Evolutionary conservation across 2,113 vertebrate genomes (phyloP).

Genomic region (Thalassoma bifasciatum): DNA sequence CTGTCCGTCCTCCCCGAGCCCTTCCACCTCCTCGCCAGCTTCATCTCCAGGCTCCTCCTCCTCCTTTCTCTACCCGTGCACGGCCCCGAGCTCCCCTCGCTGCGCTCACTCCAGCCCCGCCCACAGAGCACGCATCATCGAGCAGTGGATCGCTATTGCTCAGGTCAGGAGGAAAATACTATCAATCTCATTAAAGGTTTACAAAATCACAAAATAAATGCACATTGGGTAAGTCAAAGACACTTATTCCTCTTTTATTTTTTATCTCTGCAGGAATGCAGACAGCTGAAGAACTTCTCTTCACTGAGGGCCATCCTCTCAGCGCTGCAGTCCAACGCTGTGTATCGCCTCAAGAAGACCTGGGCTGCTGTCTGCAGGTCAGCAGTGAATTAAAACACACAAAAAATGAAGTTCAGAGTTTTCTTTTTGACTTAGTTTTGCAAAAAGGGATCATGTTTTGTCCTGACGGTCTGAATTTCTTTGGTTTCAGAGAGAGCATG

Average conservation of each 20-base stretch:
- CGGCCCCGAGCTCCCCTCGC: slow-evolving; percentile 58
- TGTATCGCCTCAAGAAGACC: slow-evolving; percentile 90
- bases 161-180: slow-evolving; percentile 78
- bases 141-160: slow-evolving; percentile 89
- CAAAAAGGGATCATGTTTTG: too few relatives aligned
- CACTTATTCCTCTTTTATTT: not conserved
- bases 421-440: not conserved
- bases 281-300: slow-evolving; percentile 88
- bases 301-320: slow-evolving; percentile 90
- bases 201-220: not conserved
- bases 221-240: not conserved
- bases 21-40: slow-evolving; percentile 58
- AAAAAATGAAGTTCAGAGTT: too few relatives aligned
- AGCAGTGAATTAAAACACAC: slow-evolving; percentile 3
- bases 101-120: slow-evolving; percentile 57
- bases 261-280: slow-evolving; percentile 81
- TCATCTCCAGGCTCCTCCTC: slow-evolving; percentile 51
- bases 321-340: slow-evolving; percentile 89
- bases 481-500: slow-evolving; percentile 82
- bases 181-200: not conserved
- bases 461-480: not conserved
- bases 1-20: slow-evolving; percentile 52
- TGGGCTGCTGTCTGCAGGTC: slow-evolving; percentile 88
- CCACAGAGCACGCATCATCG: slow-evolving; percentile 83
- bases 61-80: slow-evolving; percentile 59